Conservation (phyloP, 2,113 vertebrate genomes). For the Puffinus mauretanicus region DNA sequence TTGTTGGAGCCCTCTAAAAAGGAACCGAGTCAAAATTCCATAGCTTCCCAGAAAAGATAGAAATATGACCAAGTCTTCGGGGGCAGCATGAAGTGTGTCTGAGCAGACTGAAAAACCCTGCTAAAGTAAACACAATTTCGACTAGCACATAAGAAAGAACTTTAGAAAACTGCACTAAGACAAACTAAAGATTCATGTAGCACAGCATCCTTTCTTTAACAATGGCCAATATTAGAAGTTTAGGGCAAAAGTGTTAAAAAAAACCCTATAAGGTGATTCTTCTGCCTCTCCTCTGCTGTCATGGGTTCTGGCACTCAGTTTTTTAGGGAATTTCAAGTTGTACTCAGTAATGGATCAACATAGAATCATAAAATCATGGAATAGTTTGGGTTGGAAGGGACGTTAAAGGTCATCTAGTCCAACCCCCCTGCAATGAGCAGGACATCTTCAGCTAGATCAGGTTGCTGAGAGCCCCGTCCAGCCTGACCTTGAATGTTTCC, state of each 20-base stretch:
- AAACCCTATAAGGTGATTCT: not conserved
- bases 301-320: not conserved
- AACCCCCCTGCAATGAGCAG: too few species aligned
- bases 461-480: too few species aligned
- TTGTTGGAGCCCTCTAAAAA: not conserved
- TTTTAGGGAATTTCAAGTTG: not conserved
- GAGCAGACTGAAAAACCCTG: not conserved
- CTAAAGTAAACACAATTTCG: not conserved
- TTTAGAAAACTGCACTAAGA: not conserved
- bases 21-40: not conserved
- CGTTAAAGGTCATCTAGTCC: too few species aligned
- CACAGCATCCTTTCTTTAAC: not conserved
- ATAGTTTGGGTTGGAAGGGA: too few species aligned
- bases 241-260: not conserved
- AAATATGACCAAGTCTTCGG: not conserved
- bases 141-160: not conserved
- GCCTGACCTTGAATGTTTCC: too few species aligned
- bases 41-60: conserved; percentile 30
- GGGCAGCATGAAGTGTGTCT: not conserved
- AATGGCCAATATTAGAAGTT: not conserved
- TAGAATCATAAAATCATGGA: not conserved
- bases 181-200: not conserved
- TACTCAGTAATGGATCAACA: not conserved
- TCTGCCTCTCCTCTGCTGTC: not conserved
- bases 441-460: too few species aligned